A percentile compares a stretch with the other conserved stretches of the same genome.
Evolutionary conservation across 1,140 invertebrate genomes (phyloP).

Genomic region (Eumaeus atala): DNA sequence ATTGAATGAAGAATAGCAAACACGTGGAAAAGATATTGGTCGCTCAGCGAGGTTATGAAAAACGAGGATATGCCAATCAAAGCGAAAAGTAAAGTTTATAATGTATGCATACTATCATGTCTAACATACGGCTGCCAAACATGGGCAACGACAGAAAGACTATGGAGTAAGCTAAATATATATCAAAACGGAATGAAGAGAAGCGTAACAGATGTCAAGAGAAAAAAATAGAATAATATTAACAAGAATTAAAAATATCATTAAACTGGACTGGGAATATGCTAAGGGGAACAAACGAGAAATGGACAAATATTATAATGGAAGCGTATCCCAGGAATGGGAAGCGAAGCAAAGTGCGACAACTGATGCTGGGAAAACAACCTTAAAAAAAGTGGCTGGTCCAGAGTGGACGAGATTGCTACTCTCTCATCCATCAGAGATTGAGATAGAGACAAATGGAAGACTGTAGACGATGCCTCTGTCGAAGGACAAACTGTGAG

Average conservation of each 20-base stretch:
- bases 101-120: slow-evolving; percentile 15
- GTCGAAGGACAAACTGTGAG: no score
- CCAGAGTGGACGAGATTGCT: no score
- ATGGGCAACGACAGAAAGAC: slow-evolving; percentile 7
- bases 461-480: no score
- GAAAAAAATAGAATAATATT: background rate
- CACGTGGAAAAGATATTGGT: slow-evolving; percentile 18
- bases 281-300: background rate
- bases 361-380: background rate
- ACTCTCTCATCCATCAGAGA: no score
- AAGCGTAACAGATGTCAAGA: background rate
- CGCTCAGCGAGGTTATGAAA: slow-evolving; percentile 16
- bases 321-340: background rate
- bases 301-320: background rate
- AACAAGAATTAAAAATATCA: background rate
- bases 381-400: no score
- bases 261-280: background rate
- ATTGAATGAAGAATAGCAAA: slow-evolving; percentile 16
- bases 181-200: slow-evolving; percentile 11
- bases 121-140: slow-evolving; percentile 13
- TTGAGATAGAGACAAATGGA: no score
- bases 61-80: slow-evolving; percentile 17
- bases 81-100: slow-evolving; percentile 19
- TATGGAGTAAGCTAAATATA: slow-evolving; percentile 10
- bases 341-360: background rate